Percentiles rank a stretch among this genome's conserved stretches.
Conservation (phyloP, 2,113 vertebrate genomes). For the Colinus virginianus region DNA sequence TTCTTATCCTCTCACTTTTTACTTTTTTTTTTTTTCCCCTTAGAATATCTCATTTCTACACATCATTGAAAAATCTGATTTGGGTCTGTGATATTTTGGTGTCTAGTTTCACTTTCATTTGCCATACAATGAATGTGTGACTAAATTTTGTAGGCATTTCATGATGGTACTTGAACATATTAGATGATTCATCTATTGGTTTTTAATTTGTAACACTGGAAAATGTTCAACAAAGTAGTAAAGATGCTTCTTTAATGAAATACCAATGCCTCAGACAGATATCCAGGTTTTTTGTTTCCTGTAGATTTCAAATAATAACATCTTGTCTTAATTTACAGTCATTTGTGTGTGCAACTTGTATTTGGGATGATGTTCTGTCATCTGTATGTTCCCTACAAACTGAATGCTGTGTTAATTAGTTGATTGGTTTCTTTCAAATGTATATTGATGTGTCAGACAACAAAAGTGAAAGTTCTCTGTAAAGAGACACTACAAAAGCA, state of each 20-base stretch:
- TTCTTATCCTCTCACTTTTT: too few species aligned
- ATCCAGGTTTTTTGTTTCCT: neutral
- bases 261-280: neutral
- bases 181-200: rapidly evolving
- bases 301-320: neutral
- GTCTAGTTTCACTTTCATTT: neutral
- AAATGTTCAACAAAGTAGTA: neutral
- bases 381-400: neutral
- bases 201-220: neutral
- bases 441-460: neutral
- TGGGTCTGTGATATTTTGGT: neutral
- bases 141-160: neutral
- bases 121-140: neutral
- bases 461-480: neutral
- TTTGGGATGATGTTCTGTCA: neutral
- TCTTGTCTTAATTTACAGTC: neutral
- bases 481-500: neutral
- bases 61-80: neutral
- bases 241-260: neutral
- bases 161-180: neutral
- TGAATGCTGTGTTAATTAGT: neutral
- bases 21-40: too few species aligned
- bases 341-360: neutral
- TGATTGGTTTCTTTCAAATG: neutral
- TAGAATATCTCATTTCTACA: neutral